A percentile compares a stretch with the other conserved stretches of the same genome.
Evolutionary conservation across 2,113 vertebrate species (phyloP).

Genomic region (Myrmophylax atrothorax): DNA sequence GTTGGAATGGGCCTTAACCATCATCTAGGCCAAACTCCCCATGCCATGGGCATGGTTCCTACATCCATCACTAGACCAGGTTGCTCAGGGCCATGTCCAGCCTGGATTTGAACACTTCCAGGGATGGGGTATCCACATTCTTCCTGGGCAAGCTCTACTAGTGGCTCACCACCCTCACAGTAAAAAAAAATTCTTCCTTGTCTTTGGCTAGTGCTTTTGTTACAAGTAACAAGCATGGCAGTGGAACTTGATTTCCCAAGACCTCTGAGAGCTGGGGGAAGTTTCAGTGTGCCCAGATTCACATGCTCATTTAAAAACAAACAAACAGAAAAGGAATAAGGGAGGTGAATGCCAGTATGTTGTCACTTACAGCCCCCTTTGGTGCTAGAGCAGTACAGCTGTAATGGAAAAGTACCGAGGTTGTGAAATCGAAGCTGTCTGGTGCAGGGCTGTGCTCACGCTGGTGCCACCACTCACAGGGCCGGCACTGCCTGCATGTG

Average conservation of each 20-base stretch:
- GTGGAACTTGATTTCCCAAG: rapidly evolving
- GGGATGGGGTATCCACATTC: neutral
- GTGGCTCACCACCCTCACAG: neutral
- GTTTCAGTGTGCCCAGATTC: neutral
- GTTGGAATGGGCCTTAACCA: neutral
- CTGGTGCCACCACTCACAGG: neutral
- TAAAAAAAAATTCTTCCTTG: neutral
- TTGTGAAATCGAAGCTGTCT: rapidly evolving
- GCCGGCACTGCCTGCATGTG: rapidly evolving
- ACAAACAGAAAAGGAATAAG: neutral
- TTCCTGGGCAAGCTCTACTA: neutral
- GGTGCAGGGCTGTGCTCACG: rapidly evolving
- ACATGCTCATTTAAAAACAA: rapidly evolving
- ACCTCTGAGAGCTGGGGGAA: neutral
- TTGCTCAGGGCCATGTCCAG: neutral
- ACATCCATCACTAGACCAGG: neutral
- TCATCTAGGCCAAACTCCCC: rapidly evolving
- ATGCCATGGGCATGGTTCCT: neutral
- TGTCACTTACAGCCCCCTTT: rapidly evolving
- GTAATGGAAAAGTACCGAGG: rapidly evolving
- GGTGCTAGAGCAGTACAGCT: neutral
- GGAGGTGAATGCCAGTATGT: rapidly evolving
- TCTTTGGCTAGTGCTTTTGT: no score
- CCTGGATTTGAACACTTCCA: neutral
- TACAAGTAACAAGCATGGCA: rapidly evolving